A percentile compares a stretch with the other conserved stretches of the same genome.
These are phyloP conservation scores for Pararge aegeria DNA, from an alignment of 1,140 invertebrate species.

Conservation along the genomic window DNA sequence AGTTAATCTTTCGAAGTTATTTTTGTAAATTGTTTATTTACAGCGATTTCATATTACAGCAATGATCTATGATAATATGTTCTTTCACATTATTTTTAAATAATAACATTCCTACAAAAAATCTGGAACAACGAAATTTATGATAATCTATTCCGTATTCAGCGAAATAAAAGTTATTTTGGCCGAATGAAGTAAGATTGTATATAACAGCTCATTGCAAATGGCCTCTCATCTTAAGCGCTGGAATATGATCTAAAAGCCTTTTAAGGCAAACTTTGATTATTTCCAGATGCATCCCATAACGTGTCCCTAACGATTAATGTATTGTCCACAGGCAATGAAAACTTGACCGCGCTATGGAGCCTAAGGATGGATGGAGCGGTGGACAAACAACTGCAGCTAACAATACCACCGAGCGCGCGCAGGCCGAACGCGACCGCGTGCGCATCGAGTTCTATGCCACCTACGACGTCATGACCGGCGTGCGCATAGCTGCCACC, in stretches of 20 bases:
- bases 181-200: background rate
- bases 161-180: background rate
- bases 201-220: background rate
- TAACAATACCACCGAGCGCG: conserved; percentile 56
- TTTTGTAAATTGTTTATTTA: too few relatives aligned
- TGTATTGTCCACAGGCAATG: conserved; percentile 62
- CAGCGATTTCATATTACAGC: too few relatives aligned
- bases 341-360: conserved; percentile 71
- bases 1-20: background rate
- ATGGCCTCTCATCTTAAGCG: conserved; percentile 35
- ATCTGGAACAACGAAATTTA: background rate
- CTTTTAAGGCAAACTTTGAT: background rate
- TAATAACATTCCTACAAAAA: too few relatives aligned
- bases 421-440: conserved; percentile 79
- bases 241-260: conserved; percentile 33
- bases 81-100: too few relatives aligned
- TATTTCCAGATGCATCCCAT: conserved; percentile 4
- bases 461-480: conserved; percentile 95
- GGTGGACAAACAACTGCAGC: conserved; percentile 47
- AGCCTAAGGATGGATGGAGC: conserved; percentile 65
- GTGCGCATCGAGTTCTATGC: conserved; percentile 90
- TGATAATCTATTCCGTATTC: conserved; percentile 6
- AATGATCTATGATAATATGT: too few relatives aligned
- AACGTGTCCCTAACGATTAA: conserved; percentile 11
- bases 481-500: conserved; percentile 92